A percentile compares a stretch with the other conserved stretches of the same genome.
phyloP scores from a whole-genome alignment of 2,113 vertebrate genomes.

The Danionella cerebrum region DNA sequence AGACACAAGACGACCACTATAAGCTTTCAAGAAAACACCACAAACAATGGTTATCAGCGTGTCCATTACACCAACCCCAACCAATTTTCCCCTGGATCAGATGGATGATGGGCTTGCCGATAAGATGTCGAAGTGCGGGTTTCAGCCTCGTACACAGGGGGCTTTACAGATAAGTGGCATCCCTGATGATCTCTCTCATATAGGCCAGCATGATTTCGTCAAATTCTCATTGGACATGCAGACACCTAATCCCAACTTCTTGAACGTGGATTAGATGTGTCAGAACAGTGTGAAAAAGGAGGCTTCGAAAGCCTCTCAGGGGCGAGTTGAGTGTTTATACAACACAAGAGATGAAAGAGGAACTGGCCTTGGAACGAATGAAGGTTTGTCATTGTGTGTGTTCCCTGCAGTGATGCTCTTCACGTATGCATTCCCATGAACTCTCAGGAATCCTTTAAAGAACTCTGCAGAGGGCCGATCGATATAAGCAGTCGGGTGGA shows the following conservation, averaged over 20 bases:
- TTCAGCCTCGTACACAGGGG: not conserved
- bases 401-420: not conserved
- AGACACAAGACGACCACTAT: not conserved
- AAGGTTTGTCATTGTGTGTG: not conserved
- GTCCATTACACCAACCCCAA: slow-evolving; percentile 4
- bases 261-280: not conserved
- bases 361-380: not conserved
- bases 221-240: not conserved
- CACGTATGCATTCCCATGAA: not conserved
- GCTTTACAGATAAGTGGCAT: slow-evolving; percentile 1
- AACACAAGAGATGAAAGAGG: not conserved
- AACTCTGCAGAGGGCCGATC: not conserved
- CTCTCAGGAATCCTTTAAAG: not conserved
- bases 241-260: slow-evolving; percentile 1
- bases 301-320: not conserved
- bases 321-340: not conserved
- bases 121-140: not conserved
- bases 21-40: not conserved
- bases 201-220: not conserved
- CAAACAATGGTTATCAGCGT: not conserved
- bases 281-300: not conserved
- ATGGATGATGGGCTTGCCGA: not conserved
- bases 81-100: not conserved
- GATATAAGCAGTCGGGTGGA: not conserved
- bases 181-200: not conserved